Percentiles rank a stretch among this genome's conserved stretches.
phyloP scores from a whole-genome alignment of 1,140 invertebrate genomes.

The Gonioctena quinquepunctata region DNA sequence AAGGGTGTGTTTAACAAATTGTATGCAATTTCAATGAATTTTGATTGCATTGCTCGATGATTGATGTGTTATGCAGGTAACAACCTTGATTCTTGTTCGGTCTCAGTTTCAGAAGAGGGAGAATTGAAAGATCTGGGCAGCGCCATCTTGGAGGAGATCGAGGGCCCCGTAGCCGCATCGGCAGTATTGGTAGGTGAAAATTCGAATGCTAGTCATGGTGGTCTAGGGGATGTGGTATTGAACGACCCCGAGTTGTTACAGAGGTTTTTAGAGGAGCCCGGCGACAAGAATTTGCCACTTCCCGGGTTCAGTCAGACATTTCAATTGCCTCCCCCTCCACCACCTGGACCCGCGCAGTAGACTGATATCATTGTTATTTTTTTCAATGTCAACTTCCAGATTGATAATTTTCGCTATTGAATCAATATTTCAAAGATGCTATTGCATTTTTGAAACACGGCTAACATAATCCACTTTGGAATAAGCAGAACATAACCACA shows the following conservation, averaged over 20 bases:
- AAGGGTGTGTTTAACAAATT: too few relatives aligned
- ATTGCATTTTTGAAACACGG: too few relatives aligned
- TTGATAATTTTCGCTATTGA: too few relatives aligned
- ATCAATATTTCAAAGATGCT: too few relatives aligned
- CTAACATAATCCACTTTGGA: too few relatives aligned
- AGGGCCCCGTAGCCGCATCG: constrained; percentile 8
- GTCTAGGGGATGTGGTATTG: constrained; percentile 23
- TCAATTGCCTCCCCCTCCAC: constrained; percentile 43
- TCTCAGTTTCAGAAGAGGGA: neutral
- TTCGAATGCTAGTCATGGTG: constrained; percentile 21
- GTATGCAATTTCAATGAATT: too few relatives aligned
- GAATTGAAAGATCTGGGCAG: constrained; percentile 35
- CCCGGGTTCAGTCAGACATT: constrained; percentile 52
- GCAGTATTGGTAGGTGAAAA: constrained; percentile 18
- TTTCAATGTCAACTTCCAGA: neutral
- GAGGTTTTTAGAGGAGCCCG: constrained; percentile 33
- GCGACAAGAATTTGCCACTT: constrained; percentile 46
- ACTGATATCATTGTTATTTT: neutral
- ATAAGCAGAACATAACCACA: too few relatives aligned
- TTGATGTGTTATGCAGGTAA: too few relatives aligned
- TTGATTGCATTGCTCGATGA: neutral
- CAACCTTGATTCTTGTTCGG: neutral
- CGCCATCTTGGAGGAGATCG: constrained; percentile 35
- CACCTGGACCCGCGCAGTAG: neutral
- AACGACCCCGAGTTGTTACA: constrained; percentile 34